Conservation (phyloP, 1,140 invertebrate species). For the Drosophila burlai region DNA sequence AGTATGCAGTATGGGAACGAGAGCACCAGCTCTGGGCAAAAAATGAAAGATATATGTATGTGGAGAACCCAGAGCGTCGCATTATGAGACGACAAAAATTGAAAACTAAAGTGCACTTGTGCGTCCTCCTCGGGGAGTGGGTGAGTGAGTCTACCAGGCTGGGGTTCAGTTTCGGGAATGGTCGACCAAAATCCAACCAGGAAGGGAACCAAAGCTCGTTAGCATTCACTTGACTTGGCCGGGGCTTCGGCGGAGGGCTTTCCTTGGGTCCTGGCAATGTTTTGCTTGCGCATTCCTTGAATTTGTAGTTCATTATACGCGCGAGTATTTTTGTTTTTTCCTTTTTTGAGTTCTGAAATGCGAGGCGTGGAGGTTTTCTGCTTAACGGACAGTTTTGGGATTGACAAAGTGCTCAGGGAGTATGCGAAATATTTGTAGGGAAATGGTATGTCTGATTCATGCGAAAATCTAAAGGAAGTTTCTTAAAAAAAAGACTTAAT, state of each 20-base stretch:
- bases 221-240: slow-evolving; percentile 60
- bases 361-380: not conserved
- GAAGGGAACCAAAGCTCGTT: slow-evolving; percentile 58
- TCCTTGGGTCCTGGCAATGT: slow-evolving; percentile 41
- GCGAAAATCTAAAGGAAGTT: not conserved
- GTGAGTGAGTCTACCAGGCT: not conserved
- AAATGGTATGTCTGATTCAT: not conserved
- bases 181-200: slow-evolving; percentile 44
- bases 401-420: slow-evolving; percentile 4
- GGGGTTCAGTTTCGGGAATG: slow-evolving; percentile 38
- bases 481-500: no score
- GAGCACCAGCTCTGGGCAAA: slow-evolving; percentile 2
- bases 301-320: slow-evolving; percentile 62
- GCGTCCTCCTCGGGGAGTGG: slow-evolving; percentile 43
- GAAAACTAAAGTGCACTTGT: slow-evolving; percentile 78
- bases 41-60: slow-evolving; percentile 26
- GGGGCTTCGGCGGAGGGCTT: slow-evolving; percentile 24
- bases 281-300: slow-evolving; percentile 58
- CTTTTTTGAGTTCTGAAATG: not conserved
- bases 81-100: slow-evolving; percentile 79
- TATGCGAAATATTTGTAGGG: not conserved
- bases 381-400: slow-evolving; percentile 7
- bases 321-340: slow-evolving; percentile 10
- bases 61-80: slow-evolving; percentile 50
- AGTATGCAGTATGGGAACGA: slow-evolving; percentile 22